Base-by-base conservation (phyloP, 2,113 vertebrate genomes). In the Rhinolophus ferrumequinum region DNA sequence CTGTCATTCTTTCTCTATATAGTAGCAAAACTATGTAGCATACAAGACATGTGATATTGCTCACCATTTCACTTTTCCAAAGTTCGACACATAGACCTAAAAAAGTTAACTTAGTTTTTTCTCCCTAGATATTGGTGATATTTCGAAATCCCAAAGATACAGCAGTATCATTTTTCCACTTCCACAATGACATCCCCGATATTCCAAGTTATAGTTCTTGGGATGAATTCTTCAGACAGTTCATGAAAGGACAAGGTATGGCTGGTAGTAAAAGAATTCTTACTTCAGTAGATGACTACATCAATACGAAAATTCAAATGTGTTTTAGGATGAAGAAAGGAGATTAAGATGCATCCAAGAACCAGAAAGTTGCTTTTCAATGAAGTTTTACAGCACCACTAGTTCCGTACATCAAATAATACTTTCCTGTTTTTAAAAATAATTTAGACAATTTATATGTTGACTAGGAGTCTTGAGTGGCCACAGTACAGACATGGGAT, bases 101-200 rank as follows among this genome's bases (percentile, higher is more conserved):
- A 33, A 87, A 64, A 93, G 50, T 88, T 96, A 70, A 94, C 58
- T 41, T 92, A 5, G 88, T 96, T 97, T 73, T 94, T 18, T 87
- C 66, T 41, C 47, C 90, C 16, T 97, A 99, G 99, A 99, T 98
- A 84, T 11, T 99, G 95, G 98, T 99, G 84, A 93, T 99, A 81
- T 98, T 99, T 98, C 54, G 97, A 97, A 99, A 99, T 91, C 98
- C 99, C 22, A 99, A 99, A 98, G 99, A 99, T 98, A 98, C 98
- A 1, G 97, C 98, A 54, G 98, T 98, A 38, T 99, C 98, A 26
- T 99, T 98, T 98, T 99, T 98, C 92, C 99, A 99, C 94, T 99
- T 99, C 96, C 98, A 94, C 97, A 99, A 98, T 44, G 98, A 98
- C 38, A 98, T 98, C 90, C 98, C 98, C 0, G 90, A 98, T 0